Evolutionary conservation across 2,797 vertebrate genomes (phyloP), one percentile per base, ranked within the genome.

Genomic region (Clarias laeviceps): DNA sequence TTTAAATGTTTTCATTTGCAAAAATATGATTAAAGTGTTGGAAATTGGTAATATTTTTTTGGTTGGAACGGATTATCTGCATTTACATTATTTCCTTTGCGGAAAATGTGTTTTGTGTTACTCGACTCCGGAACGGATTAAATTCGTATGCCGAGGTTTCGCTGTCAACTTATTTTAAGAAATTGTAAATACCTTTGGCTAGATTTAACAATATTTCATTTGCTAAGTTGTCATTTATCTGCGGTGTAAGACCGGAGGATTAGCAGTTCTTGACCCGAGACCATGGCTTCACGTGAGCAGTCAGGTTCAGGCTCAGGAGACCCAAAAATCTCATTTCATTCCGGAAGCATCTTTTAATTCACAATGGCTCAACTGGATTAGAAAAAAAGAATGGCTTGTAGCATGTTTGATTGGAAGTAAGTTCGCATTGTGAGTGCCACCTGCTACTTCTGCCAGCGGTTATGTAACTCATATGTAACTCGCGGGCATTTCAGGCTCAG

Each of bases 391-490:
- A 73, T 59, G 57, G 59, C n/a, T 37, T 76, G 29, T 57, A 45
- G 45, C 34, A 72, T 82, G 70, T 54, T 62, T 61, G 76, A 56
- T 84, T 80, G 81, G 69, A 83, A 62, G 82, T 27, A 73, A 72
- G 70, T 80, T 85, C 64, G 65, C 56, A 45, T 45, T 12, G 5
- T 40, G 57, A 45, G 78, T 40, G 54, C 72, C 72, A 89, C 84
- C 82, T 87, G 86, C 65, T 80, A 50, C 69, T 65, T 62, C n/a
- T 78, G 74, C 77, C 70, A 73, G 80, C n/a, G 18, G 45, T 85
- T 82, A 87, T 29, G 34, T 37, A 87, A 37, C 29, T 15, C 7
- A 45, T 45, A 45, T 45, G 40, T 45, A 45, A 45, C 40, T 45
- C 40, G 9, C 29, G 24, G 34, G 24, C 65, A 85, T 83, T 77